Base-by-base conservation (phyloP, 2,888 invertebrate species). In the Phasia obesa region DNA sequence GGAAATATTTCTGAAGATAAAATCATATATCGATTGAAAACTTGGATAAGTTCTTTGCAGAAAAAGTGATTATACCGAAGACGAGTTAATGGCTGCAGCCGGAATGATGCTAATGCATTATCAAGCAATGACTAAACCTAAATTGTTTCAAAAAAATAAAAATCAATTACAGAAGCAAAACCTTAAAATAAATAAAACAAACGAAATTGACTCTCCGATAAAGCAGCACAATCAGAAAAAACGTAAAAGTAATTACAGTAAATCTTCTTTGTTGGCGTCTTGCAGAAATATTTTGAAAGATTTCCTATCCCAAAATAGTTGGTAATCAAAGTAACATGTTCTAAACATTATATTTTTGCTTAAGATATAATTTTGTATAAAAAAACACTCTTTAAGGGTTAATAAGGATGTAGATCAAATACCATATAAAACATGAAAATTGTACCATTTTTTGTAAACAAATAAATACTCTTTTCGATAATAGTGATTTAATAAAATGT, bases 251-350 rank as follows among this genome's bases (percentile, higher is more conserved):
- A 13, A n/a, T n/a, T 42, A 11, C n/a, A 42, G 4, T 42, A 42
- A 1, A 42, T 13, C 15, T 2, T 42, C 38, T 4, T 15, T 42
- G 4, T 42, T 79, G 13, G 59, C 79, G 0, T 79, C 73, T 0
- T 79, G 79, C 25, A 59, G 79, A 31, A 59, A 79, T 42, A 67
- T 73, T 51, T 23, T 78, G n/a, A 78, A 78, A 71, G 78, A 78
- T n/a, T 71, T 78, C 21, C 15, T 42, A 4, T 42, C 38, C 11
- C 38, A 42, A 42, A 42, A 42, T 42, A 42, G 15, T 4, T 42
- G 15, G 38, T 42, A 15, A 13, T 1, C 1, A 38, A 42, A 38
- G 13, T n/a, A 42, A 42, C 2, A 42, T 65, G 71, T 55, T 62
- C 13, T 44, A 42, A 57, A 55, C 59, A 71, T 49, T 17, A 27